These are phyloP conservation scores for Octonoba sinensis DNA, from an alignment of 2,888 invertebrate species.

Conservation along the genomic window DNA sequence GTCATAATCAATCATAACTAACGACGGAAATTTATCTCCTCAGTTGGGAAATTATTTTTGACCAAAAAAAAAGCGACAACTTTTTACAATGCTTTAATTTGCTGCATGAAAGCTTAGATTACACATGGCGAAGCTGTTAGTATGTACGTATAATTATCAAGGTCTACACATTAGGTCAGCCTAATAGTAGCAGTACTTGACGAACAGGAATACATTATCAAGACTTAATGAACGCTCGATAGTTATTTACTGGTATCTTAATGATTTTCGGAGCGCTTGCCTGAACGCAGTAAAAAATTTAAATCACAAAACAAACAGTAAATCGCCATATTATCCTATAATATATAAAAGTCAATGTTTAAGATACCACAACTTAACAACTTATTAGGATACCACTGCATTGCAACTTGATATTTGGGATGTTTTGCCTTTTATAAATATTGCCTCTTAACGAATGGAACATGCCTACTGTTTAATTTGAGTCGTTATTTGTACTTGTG, in stretches of 20 bases:
- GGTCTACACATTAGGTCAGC: conserved; percentile 21
- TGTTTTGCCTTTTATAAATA: no score
- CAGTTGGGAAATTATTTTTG: conserved; percentile 58
- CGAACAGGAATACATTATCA: conserved; percentile 50
- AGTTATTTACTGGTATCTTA: conserved; percentile 30
- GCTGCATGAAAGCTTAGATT: conserved; percentile 28
- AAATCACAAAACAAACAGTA: background rate
- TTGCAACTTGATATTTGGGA: no score
- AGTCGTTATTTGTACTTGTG: no score
- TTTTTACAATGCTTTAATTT: conserved; percentile 36
- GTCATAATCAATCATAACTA: conserved; percentile 62
- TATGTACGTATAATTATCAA: conserved; percentile 56
- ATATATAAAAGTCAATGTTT: background rate
- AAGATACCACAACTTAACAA: no score
- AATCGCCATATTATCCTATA: background rate
- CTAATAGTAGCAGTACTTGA: conserved; percentile 31
- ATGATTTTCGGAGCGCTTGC: conserved; percentile 24
- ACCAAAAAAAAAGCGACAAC: conserved; percentile 29
- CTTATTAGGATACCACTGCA: no score
- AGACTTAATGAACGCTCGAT: conserved; percentile 15
- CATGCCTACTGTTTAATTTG: no score
- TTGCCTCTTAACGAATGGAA: no score
- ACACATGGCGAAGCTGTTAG: conserved; percentile 33
- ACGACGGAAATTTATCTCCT: conserved; percentile 61
- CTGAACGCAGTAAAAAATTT: background rate